Conservation (phyloP, 2,888 invertebrate genomes). For the Orthosia incerta region DNA sequence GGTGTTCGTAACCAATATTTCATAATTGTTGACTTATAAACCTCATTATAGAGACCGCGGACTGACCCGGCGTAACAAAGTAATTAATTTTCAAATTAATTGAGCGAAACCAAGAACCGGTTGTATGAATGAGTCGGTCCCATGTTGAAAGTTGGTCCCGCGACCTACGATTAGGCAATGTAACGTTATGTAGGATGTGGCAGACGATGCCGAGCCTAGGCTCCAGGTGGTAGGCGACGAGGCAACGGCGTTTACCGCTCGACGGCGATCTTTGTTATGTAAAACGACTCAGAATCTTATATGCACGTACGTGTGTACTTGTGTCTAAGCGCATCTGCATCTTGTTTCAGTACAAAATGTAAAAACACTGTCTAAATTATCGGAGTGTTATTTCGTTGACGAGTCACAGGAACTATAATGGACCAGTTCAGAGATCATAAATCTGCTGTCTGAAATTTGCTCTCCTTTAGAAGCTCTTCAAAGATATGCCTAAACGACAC, state of each 20-base stretch:
- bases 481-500: no score
- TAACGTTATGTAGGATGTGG: conserved; percentile 82
- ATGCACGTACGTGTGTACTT: conserved; percentile 7
- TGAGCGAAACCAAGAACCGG: conserved; percentile 85
- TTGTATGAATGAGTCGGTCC: conserved; percentile 79
- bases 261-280: conserved; percentile 55
- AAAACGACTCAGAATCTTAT: conserved; percentile 50
- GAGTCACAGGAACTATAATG: neutral
- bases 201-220: conserved; percentile 56
- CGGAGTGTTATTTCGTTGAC: neutral
- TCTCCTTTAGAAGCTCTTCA: neutral
- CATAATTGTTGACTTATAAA: conserved; percentile 80
- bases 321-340: neutral
- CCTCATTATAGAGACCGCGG: conserved; percentile 76
- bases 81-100: conserved; percentile 88
- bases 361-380: neutral
- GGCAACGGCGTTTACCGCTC: conserved; percentile 43
- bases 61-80: conserved; percentile 80
- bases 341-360: conserved; percentile 5
- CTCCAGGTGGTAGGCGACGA: conserved; percentile 31
- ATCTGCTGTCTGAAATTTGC: neutral
- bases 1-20: conserved; percentile 68
- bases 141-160: conserved; percentile 85
- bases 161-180: conserved; percentile 87
- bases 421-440: neutral